phyloP scores from a whole-genome alignment of 2,888 invertebrate species.

The Merodon equestris region DNA sequence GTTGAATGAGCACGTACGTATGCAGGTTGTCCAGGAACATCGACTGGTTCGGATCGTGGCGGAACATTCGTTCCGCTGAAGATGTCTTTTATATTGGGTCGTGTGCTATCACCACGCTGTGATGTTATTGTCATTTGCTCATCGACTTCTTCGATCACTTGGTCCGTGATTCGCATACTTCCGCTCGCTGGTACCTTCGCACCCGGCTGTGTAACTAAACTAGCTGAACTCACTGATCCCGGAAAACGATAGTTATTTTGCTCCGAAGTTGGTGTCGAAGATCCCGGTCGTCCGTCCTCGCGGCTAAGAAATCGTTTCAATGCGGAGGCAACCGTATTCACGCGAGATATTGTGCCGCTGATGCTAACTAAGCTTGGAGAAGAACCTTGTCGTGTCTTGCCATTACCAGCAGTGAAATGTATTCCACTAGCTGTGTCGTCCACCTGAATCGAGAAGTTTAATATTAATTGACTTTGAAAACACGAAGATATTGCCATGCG shows the following conservation, averaged over 20 bases:
- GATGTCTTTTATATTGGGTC: conserved; percentile 83
- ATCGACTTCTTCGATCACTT: conserved; percentile 88
- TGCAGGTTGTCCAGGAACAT: conserved; percentile 80
- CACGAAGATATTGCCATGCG: too few species aligned
- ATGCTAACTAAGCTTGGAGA: conserved; percentile 78
- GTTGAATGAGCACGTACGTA: conserved; percentile 76
- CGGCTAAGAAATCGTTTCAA: conserved; percentile 88
- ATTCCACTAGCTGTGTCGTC: conserved; percentile 87
- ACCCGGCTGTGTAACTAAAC: conserved; percentile 71
- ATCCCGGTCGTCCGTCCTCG: conserved; percentile 82
- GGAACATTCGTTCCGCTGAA: conserved; percentile 81
- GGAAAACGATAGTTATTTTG: conserved; percentile 76
- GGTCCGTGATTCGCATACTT: conserved; percentile 85
- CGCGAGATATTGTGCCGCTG: conserved; percentile 83
- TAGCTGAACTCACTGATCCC: conserved; percentile 77
- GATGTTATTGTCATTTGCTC: conserved; percentile 91
- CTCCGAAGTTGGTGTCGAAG: conserved; percentile 77
- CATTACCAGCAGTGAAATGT: conserved; percentile 84
- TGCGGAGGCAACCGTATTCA: conserved; percentile 88
- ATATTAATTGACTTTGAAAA: conserved; percentile 9
- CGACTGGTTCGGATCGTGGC: conserved; percentile 82
- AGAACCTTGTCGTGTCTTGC: conserved; percentile 80
- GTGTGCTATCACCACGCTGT: conserved; percentile 81
- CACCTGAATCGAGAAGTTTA: conserved; percentile 79
- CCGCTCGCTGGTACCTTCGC: conserved; percentile 72